phyloP scores from a whole-genome alignment of 2,113 vertebrate species.

The Tenrec ecaudatus region DNA sequence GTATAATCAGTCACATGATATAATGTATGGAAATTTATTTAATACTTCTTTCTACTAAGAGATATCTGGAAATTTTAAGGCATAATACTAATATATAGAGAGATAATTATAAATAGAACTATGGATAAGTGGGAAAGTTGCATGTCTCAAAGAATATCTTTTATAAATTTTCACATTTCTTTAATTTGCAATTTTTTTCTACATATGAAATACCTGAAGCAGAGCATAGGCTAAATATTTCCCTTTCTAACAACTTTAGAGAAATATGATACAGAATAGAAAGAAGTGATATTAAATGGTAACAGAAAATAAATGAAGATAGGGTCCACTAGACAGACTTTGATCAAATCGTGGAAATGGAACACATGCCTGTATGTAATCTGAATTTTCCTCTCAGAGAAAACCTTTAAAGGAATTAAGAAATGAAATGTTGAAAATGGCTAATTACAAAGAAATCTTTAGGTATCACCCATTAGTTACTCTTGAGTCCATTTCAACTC shows the following conservation, averaged over 20 bases:
- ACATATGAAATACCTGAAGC: conserved; percentile 41
- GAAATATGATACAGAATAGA: background rate
- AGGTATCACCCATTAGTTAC: background rate
- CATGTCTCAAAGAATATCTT: conserved; percentile 36
- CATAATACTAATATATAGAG: conserved; percentile 57
- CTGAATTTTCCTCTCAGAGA: background rate
- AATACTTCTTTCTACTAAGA: conserved; percentile 11
- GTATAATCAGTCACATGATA: background rate
- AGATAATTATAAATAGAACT: conserved; percentile 54
- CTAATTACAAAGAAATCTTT: conserved; percentile 1
- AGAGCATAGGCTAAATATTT: conserved; percentile 71
- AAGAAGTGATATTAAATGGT: background rate
- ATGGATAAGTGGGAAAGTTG: conserved; percentile 67
- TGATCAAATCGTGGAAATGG: background rate
- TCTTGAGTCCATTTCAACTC: background rate
- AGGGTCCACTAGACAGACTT: background rate
- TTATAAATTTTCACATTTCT: conserved; percentile 54
- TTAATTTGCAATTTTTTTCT: conserved; percentile 75
- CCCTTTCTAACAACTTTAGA: conserved; percentile 56
- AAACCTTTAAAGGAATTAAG: background rate
- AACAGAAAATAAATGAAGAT: background rate
- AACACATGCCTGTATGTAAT: background rate
- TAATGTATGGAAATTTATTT: background rate
- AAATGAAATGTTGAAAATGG: background rate
- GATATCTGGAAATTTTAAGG: conserved; percentile 40